Evolutionary conservation across 2,113 vertebrate species (phyloP), one percentile per base, ranked within the genome.

Genomic region (Ceratotherium simum): DNA sequence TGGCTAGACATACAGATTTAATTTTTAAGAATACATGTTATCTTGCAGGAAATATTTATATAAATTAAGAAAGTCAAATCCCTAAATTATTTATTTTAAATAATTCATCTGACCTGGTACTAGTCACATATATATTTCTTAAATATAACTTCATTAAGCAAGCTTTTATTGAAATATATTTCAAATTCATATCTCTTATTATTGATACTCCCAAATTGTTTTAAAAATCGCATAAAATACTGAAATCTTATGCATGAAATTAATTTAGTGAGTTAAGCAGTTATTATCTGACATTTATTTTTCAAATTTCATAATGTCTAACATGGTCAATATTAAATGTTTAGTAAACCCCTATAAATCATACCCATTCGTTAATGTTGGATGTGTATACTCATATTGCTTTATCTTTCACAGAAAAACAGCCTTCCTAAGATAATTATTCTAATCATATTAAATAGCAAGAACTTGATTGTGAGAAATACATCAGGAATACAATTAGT

Each of bases 21-120:
- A 98, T 98, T 99, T 98, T 98, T 98, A 97, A 98, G 95, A 98
- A 98, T 96, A 73, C 91, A 96, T 97, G 33, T 69, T 98, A 91
- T 18, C 23, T 54, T 96, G 25, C 36, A 72, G 29, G 46, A 97
- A 95, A 97, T 97, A 98, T 98, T 96, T 98, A 84, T 98, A 89
- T 97, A 98, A 98, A 97, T 97, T 91, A 98, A 90, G 27, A 42
- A 91, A 95, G 6, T 62, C 90, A 78, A 75, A 78, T 92, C 95
- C 98, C 94, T 97, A 97, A 95, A 91, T 56, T 98, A 92, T 98
- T 98, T 98, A 88, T 65, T 95, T 98, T 97, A 97, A 79, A 96
- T 96, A 98, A 98, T 98, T 95, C n/a, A 97, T 93, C 84, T 92
- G 94, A 65, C 39, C 81, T 48, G 75, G 21, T 73, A 90, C 54